Evolutionary conservation across 53 echinoderm and acorn worm genomes (phyloP), one percentile per base, ranked within the genome.

Genomic region (Patiria pectinifera): DNA sequence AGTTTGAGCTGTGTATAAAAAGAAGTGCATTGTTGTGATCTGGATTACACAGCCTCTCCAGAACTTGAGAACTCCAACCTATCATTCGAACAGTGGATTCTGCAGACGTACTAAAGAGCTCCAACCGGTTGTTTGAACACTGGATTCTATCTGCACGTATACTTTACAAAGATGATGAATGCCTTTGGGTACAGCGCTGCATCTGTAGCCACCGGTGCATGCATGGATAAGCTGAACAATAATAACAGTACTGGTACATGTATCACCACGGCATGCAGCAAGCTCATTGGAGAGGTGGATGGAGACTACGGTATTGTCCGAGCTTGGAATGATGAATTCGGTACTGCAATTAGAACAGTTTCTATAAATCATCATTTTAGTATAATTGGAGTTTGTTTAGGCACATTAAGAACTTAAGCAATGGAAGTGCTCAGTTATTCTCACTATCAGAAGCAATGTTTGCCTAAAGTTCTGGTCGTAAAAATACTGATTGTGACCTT

Each of bases 281-380:
- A 10, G 13, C 61, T 90, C 13, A 62, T 90, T 1, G 90, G 90
- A 26, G 83, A 91, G 14, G 84, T 83, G 58, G 83, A 91, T 12
- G 91, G 84, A 0, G 91, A 91, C 69, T 91, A 83, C 75, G 84
- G 84, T 4, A 83, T 91, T 53, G 76, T 75, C 59, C 53, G 83
- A 60, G 84, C 91, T 6, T 84, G 84, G 83, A 83, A 91, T 2
- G 69, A 62, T n/a, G 90, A 90, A 80, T 90, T 90, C 45, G 83
- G 91, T 83, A 91, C 69, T 60, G 24, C 2, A 59, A 1, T 61
- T 21, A 58, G 22, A 4, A 85, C 62, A 45, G 48, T 81, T 12
- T 81, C 14, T 2, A 70, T 70, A 25, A 25, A 15, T 69, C 2
- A 45, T 69, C 18, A 46, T 26, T 49, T 85, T 85, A 5, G 14